Conservation (phyloP, 2,888 invertebrate genomes). For the Xestoiulus laeticollis region DNA sequence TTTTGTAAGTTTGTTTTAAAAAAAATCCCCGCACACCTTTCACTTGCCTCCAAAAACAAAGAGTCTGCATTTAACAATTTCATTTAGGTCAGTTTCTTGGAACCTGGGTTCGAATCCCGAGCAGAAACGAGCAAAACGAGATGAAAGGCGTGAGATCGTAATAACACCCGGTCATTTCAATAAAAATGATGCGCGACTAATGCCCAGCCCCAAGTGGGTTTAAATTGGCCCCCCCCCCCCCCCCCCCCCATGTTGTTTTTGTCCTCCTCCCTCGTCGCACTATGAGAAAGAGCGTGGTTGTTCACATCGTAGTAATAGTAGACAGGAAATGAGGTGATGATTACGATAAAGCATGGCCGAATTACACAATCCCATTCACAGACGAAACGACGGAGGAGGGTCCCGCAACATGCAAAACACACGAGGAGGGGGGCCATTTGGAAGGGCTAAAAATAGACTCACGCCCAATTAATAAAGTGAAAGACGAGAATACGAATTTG, state of each 20-base stretch:
- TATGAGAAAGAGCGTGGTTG: not conserved
- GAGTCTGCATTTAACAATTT: no score
- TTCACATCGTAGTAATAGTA: conserved; percentile 22
- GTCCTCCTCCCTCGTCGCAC: not conserved
- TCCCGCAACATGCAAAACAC: not conserved
- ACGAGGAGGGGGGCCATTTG: not conserved
- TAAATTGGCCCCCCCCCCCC: not conserved
- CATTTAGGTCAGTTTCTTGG: no score
- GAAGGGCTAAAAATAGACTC: not conserved
- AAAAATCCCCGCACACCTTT: no score
- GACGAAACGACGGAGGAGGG: not conserved
- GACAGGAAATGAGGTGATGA: conserved; percentile 19
- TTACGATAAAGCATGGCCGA: conserved; percentile 19
- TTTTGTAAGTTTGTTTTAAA: no score
- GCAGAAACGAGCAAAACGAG: no score
- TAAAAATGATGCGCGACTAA: not conserved
- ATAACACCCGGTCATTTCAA: not conserved
- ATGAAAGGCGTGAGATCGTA: no score
- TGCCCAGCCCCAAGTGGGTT: not conserved
- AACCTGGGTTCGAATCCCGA: no score
- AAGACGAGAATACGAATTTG: no score
- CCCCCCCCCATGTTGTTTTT: not conserved
- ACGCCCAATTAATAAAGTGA: not conserved
- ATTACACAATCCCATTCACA: conserved; percentile 11
- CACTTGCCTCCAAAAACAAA: no score